Percentiles rank a stretch among this genome's conserved stretches.
phyloP scores from a whole-genome alignment of 1,140 invertebrate genomes.

The Drosophila elegans region DNA sequence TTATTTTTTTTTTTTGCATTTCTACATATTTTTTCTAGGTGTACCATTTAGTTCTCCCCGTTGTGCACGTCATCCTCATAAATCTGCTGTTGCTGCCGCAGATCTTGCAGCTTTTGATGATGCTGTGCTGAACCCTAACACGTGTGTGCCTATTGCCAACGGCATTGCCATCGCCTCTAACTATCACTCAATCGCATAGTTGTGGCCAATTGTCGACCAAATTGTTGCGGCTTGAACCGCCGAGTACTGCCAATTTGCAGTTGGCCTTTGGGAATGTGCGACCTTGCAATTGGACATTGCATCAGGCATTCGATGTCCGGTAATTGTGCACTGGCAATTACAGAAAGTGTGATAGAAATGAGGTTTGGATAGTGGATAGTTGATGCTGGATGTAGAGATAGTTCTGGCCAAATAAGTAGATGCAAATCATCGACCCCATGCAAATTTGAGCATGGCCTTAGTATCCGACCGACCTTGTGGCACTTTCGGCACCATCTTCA shows the following conservation, averaged over 20 bases:
- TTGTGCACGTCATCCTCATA: constrained; percentile 64
- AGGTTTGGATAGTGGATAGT: background rate
- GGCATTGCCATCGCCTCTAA: constrained; percentile 9
- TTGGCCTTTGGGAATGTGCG: constrained; percentile 59
- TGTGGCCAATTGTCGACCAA: constrained; percentile 65
- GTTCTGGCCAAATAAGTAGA: constrained; percentile 11
- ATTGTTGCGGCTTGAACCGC: constrained; percentile 64
- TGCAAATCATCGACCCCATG: constrained; percentile 30
- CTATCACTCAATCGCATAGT: constrained; percentile 45
- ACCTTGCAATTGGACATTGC: constrained; percentile 58
- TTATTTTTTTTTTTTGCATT: no score
- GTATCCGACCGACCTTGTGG: constrained; percentile 29
- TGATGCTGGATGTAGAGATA: background rate
- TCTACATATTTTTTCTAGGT: background rate
- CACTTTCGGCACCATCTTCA: constrained; percentile 42
- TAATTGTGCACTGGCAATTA: constrained; percentile 13
- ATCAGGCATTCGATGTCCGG: constrained; percentile 13
- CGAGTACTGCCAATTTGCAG: constrained; percentile 43
- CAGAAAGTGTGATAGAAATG: constrained; percentile 24
- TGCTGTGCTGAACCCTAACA: constrained; percentile 41
- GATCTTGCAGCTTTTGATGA: constrained; percentile 7
- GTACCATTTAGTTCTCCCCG: constrained; percentile 16
- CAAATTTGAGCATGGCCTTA: constrained; percentile 33
- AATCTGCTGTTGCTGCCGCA: constrained; percentile 43
- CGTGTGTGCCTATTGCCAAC: constrained; percentile 4